phyloP scores from a whole-genome alignment of 2,888 invertebrate genomes.

The Amiota minor region DNA sequence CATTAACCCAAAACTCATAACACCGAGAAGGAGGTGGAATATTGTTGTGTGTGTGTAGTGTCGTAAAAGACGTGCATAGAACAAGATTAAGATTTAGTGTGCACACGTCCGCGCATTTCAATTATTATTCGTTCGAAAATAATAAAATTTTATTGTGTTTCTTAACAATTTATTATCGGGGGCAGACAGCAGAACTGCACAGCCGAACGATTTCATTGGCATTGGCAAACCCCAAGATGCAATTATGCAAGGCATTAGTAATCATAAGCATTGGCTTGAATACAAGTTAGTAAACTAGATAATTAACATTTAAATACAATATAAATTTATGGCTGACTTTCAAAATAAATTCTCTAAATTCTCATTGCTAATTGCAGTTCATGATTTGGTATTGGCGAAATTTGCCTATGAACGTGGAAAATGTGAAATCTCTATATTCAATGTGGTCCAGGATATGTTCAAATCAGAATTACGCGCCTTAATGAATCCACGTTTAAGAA shows the following conservation, averaged over 20 bases:
- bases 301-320: not conserved
- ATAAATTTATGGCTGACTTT: not conserved
- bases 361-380: not conserved
- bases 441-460: conserved; percentile 56
- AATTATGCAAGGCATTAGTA: conserved; percentile 13
- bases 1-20: no score
- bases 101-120: not conserved
- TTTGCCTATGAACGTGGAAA: conserved; percentile 62
- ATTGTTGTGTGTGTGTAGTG: no score
- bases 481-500: conserved; percentile 40
- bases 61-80: not conserved
- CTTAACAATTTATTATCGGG: not conserved
- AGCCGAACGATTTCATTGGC: not conserved
- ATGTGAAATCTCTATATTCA: conserved; percentile 59
- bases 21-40: no score
- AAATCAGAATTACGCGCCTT: conserved; percentile 51
- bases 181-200: not conserved
- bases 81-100: not conserved
- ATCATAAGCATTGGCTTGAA: conserved; percentile 1
- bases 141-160: not conserved
- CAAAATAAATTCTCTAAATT: not conserved
- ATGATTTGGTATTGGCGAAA: conserved; percentile 22
- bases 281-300: not conserved
- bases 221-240: not conserved
- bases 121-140: not conserved